phyloP scores from a whole-genome alignment of 2,113 vertebrate species.

The Prolemur simus region DNA sequence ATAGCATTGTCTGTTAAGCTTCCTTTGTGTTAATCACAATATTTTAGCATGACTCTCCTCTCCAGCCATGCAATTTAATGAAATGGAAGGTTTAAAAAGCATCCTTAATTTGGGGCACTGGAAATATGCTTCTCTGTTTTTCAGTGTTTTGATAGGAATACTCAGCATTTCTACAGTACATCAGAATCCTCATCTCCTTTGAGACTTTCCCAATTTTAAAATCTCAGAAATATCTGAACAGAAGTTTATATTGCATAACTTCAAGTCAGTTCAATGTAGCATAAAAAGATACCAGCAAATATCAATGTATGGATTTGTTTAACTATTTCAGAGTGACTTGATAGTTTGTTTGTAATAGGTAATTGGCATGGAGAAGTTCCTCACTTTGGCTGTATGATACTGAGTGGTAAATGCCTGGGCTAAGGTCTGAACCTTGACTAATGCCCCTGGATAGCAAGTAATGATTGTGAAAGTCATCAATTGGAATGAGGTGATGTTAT shows the following conservation, averaged over 20 bases:
- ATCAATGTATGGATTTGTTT: slow-evolving; percentile 67
- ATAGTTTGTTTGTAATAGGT: slow-evolving; percentile 32
- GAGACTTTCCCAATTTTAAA: slow-evolving; percentile 48
- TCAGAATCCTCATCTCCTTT: slow-evolving; percentile 29
- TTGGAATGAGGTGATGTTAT: neutral
- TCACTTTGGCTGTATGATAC: neutral
- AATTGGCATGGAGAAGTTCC: slow-evolving; percentile 34
- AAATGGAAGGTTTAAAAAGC: slow-evolving; percentile 69
- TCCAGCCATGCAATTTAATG: slow-evolving; percentile 49
- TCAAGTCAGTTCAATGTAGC: slow-evolving; percentile 11
- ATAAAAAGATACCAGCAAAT: slow-evolving; percentile 44
- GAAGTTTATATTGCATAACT: neutral
- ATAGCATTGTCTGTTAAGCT: slow-evolving; percentile 73
- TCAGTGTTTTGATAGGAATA: slow-evolving; percentile 59
- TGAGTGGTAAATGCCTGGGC: slow-evolving; percentile 12
- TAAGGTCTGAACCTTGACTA: slow-evolving; percentile 37
- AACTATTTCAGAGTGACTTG: slow-evolving; percentile 62
- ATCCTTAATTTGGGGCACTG: slow-evolving; percentile 43
- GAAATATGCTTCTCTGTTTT: slow-evolving; percentile 29
- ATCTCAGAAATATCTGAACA: slow-evolving; percentile 32
- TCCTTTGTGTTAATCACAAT: slow-evolving; percentile 71
- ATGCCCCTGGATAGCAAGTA: neutral
- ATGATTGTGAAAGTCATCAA: slow-evolving; percentile 48
- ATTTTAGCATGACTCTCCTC: slow-evolving; percentile 65
- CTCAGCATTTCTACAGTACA: neutral